Percentiles rank a stretch among this genome's conserved stretches.
These are phyloP conservation scores for Drosophila incognita DNA, from an alignment of 2,888 invertebrate species.

Conservation along the genomic window DNA sequence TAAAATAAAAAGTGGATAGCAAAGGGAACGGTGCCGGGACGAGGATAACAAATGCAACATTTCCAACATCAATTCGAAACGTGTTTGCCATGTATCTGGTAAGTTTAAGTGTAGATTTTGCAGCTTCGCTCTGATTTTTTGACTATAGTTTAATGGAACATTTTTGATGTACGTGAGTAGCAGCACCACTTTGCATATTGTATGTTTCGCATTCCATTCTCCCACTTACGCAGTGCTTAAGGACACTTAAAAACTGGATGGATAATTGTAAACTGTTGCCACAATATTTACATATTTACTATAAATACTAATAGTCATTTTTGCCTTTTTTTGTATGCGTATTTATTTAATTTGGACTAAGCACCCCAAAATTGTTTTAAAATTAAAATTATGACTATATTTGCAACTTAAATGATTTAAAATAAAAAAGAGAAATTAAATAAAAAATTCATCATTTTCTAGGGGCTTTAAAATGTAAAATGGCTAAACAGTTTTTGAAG, in stretches of 20 bases:
- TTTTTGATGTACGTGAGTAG: slow-evolving; percentile 56
- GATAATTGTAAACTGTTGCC: background rate
- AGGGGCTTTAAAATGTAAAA: background rate
- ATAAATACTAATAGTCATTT: background rate
- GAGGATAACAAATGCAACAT: slow-evolving; percentile 40
- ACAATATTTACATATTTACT: background rate
- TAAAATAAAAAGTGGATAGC: slow-evolving; percentile 45
- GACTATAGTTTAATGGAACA: slow-evolving; percentile 54
- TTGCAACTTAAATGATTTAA: background rate
- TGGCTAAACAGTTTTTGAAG: background rate
- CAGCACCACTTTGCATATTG: slow-evolving; percentile 19
- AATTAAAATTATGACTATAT: background rate
- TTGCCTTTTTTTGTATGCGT: no score
- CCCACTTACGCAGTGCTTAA: background rate
- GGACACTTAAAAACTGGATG: slow-evolving; percentile 23
- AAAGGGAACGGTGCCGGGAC: slow-evolving; percentile 5
- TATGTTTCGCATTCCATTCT: slow-evolving; percentile 13
- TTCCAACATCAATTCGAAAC: slow-evolving; percentile 59
- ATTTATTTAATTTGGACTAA: no score
- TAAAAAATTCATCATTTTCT: accelerated
- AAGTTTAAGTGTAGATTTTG: slow-evolving; percentile 26
- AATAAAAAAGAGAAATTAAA: background rate
- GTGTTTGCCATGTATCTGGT: slow-evolving; percentile 58
- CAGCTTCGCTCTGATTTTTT: slow-evolving; percentile 61
- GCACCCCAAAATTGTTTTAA: no score